These are phyloP conservation scores for Acanthosepion esculentum DNA, from an alignment of 2,888 invertebrate species.

Conservation along the genomic window DNA sequence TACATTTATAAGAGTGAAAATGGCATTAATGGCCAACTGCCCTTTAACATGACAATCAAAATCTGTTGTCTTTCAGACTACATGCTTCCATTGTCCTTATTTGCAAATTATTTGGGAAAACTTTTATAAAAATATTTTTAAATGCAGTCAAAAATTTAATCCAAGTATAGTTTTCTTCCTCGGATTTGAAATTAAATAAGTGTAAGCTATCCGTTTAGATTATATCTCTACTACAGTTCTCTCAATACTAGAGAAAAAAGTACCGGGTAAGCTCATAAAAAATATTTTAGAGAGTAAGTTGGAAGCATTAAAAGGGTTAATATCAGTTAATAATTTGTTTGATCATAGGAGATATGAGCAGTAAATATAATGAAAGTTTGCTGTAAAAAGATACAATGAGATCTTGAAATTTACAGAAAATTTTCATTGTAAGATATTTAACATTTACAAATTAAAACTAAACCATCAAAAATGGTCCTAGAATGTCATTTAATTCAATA, in stretches of 20 bases:
- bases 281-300: background rate
- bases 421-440: background rate
- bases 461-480: background rate
- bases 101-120: background rate
- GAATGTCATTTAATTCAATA: background rate
- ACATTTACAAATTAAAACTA: constrained; percentile 2
- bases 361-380: background rate
- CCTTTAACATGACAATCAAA: background rate
- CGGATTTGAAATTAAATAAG: background rate
- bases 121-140: background rate
- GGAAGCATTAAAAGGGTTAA: background rate
- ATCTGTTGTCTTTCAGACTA: background rate
- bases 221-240: background rate
- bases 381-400: background rate
- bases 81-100: background rate
- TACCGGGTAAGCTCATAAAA: background rate
- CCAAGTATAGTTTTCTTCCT: background rate
- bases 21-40: background rate
- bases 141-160: background rate
- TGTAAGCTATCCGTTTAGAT: too few relatives aligned
- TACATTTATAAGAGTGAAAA: constrained; percentile 45
- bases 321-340: background rate
- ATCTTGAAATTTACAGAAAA: background rate
- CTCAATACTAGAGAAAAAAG: background rate
- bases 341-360: background rate